Evolutionary conservation across 2,113 vertebrate species (phyloP).

Genomic region (Synodontis membranacea): DNA sequence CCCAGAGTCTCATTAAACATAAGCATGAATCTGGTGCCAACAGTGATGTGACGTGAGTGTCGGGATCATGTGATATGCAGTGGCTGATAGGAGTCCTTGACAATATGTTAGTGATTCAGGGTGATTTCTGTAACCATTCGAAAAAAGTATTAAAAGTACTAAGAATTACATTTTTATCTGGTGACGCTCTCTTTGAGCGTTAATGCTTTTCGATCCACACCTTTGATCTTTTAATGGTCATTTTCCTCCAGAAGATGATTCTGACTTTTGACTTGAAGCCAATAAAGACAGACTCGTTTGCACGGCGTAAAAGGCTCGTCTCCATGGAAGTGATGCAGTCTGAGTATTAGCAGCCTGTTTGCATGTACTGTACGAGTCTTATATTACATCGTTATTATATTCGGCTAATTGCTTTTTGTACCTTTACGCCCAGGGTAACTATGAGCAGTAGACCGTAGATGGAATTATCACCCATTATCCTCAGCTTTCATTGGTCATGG

Average conservation of each 20-base stretch:
- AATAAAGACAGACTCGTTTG: constrained; percentile 13
- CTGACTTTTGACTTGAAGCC: constrained; percentile 4
- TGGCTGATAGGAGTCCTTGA: no score
- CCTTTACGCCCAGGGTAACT: constrained; percentile 52
- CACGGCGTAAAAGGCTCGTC: constrained; percentile 2
- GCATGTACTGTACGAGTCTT: neutral
- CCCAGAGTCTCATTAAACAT: neutral
- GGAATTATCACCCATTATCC: constrained; percentile 59
- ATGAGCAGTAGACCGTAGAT: constrained; percentile 46
- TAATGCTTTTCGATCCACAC: constrained; percentile 2
- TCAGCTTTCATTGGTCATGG: constrained; percentile 42
- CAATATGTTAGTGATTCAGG: neutral
- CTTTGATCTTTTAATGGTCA: constrained; percentile 5
- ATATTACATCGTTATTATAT: neutral
- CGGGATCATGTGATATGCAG: no score
- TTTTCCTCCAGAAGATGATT: neutral
- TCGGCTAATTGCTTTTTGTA: constrained; percentile 42
- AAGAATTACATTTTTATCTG: neutral
- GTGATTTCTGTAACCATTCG: neutral
- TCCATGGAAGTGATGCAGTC: neutral
- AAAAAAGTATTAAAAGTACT: neutral
- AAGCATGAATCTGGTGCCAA: neutral
- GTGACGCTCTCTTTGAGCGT: neutral
- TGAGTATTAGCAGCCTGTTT: constrained; percentile 26
- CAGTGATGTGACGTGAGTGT: neutral